phyloP scores from a whole-genome alignment of 2,113 vertebrate genomes.

The Aix galericulata region DNA sequence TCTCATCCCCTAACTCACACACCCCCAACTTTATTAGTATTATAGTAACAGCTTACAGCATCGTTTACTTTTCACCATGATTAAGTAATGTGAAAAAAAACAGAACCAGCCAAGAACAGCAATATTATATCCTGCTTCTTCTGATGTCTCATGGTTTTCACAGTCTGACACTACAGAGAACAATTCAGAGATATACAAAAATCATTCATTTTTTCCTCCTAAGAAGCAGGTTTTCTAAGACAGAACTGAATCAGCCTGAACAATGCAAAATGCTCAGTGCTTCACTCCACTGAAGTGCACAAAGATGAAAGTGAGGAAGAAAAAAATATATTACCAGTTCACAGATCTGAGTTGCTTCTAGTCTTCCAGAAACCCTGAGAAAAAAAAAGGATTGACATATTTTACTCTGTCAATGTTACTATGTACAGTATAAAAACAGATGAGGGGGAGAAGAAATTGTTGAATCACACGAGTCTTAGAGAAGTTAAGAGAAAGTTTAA shows the following conservation, averaged over 20 bases:
- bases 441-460: background rate
- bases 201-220: background rate
- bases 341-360: conserved; percentile 82
- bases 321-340: conserved; percentile 83
- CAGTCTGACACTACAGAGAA: background rate
- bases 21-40: background rate
- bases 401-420: background rate
- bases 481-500: background rate
- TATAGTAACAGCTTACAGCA: background rate
- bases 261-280: background rate
- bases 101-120: background rate
- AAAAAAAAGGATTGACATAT: background rate
- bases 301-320: background rate
- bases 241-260: background rate
- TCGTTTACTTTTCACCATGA: background rate
- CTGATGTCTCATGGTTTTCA: conserved; percentile 14
- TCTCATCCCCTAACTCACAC: background rate
- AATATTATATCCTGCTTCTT: background rate
- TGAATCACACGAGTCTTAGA: background rate
- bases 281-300: background rate
- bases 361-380: conserved; percentile 81
- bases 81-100: background rate
- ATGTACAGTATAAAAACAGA: background rate
- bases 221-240: background rate
- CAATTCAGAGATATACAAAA: background rate